Evolutionary conservation across 2,113 vertebrate genomes (phyloP).

Genomic region (Coryphaenoides rupestris): DNA sequence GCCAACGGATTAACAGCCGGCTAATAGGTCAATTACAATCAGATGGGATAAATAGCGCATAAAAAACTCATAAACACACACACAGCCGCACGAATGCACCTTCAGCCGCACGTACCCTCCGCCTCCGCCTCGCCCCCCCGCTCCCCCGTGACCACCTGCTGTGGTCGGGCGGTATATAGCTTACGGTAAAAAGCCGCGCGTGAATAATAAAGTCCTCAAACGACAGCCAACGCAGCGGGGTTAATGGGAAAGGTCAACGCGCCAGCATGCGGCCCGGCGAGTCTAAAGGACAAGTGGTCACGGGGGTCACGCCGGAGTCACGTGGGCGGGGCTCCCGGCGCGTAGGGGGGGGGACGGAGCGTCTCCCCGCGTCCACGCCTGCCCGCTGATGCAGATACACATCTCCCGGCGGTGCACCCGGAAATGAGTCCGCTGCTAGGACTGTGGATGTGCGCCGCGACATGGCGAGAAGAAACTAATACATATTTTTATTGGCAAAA

Average conservation of each 20-base stretch:
- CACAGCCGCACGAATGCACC: too few species aligned
- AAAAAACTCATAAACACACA: background rate
- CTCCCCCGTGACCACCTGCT: conserved; percentile 26
- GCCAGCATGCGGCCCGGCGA: conserved; percentile 64
- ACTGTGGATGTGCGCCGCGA: too few species aligned
- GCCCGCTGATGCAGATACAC: conserved; percentile 36
- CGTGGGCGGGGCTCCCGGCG: too few species aligned
- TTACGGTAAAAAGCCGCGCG: conserved; percentile 53
- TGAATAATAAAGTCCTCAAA: conserved; percentile 77
- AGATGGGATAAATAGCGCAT: background rate
- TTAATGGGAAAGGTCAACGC: conserved; percentile 77
- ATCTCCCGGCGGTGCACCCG: conserved; percentile 36
- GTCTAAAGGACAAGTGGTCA: conserved; percentile 72
- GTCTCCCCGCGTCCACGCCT: conserved; percentile 38
- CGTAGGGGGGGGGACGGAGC: too few species aligned
- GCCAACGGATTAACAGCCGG: background rate
- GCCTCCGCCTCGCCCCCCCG: conserved; percentile 15
- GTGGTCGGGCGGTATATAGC: conserved; percentile 19
- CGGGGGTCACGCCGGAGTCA: conserved; percentile 63
- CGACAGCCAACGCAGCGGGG: conserved; percentile 71
- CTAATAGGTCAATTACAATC: conserved; percentile 2
- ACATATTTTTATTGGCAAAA: conserved; percentile 50
- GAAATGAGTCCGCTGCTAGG: too few species aligned
- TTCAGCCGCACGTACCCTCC: too few species aligned
- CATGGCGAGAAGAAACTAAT: conserved; percentile 56